phyloP scores from a whole-genome alignment of 2,888 invertebrate genomes.

The Gastrophysa polygoni region DNA sequence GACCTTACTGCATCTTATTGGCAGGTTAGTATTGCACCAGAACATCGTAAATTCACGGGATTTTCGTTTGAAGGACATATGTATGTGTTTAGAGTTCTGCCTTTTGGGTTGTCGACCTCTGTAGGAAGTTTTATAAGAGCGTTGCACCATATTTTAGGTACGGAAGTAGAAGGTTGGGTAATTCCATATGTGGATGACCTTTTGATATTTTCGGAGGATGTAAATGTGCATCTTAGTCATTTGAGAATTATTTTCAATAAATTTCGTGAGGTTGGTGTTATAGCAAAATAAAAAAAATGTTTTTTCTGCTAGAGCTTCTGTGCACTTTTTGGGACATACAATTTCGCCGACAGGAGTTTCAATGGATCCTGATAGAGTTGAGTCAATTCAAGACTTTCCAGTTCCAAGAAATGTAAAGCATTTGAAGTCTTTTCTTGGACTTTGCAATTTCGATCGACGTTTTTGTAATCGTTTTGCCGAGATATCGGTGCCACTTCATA shows the following conservation, averaged over 20 bases:
- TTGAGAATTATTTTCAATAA: constrained; percentile 14
- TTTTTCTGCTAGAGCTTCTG: constrained; percentile 4
- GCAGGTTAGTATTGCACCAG: constrained; percentile 8
- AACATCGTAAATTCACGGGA: constrained; percentile 3
- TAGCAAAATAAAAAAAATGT: constrained; percentile 21
- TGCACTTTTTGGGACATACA: constrained; percentile 18
- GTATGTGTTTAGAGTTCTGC: constrained; percentile 12
- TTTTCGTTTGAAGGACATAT: constrained; percentile 6
- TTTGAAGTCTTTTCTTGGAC: constrained; percentile 20
- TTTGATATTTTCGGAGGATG: constrained; percentile 12
- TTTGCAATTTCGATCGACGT: constrained; percentile 13
- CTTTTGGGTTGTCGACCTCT: constrained; percentile 14
- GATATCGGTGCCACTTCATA: constrained; percentile 13
- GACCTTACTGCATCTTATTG: constrained; percentile 19
- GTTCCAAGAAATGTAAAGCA: constrained; percentile 20
- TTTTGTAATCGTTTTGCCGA: constrained; percentile 14
- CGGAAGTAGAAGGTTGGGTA: constrained; percentile 10
- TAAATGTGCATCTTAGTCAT: constrained; percentile 14
- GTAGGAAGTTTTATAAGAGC: constrained; percentile 12
- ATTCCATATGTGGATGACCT: constrained; percentile 22
- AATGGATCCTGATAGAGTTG: constrained; percentile 11
- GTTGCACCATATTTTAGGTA: neutral
- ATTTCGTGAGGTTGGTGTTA: constrained; percentile 12
- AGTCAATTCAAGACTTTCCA: constrained; percentile 18
- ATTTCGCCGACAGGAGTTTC: constrained; percentile 2